Evolutionary conservation across 2,113 vertebrate species (phyloP), one percentile per base, ranked within the genome.

Genomic region (Crypturellus undulatus): DNA sequence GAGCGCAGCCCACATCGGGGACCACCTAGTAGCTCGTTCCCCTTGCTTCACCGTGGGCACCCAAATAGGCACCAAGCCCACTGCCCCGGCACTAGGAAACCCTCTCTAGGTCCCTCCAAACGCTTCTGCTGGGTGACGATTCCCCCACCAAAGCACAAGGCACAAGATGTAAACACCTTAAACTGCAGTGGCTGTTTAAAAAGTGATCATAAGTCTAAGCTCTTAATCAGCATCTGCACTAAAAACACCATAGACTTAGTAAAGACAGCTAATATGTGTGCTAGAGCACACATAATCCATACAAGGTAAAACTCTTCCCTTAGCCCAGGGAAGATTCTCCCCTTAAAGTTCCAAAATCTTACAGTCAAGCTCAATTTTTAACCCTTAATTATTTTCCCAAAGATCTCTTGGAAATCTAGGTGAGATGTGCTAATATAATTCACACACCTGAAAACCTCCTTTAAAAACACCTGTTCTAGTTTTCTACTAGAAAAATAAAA

Each of bases 21-120:
- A 2, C 6, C 67, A 19, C 51, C 17, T 10, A 51, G 64, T 51
- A 70, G 16, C 6, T 6, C n/a, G 38, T 60, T 75, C 24, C 22
- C 34, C 11, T 28, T 84, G 62, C 38, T 58, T 71, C 15, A 6
- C 45, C 15, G 12, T 40, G 26, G 79, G 43, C 59, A 82, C 24
- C 25, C 63, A 12, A 11, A 28, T 0, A 7, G 68, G 49, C 42
- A 32, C 26, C 30, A 43, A 25, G n/a, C 13, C 0, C 0, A n/a
- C 15, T 49, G 69, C 54, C 72, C 24, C 59, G 43, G 52, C 42
- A 51, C 64, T 28, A 16, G 72, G 21, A 83, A 93, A 71, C 24
- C n/a, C 32, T 60, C 32, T 13, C 65, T 32, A 36, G 62, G 24
- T 30, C 47, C 32, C 28, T 81, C 68, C 67, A 24, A 75, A 7